Conservation (phyloP, 2,113 vertebrate genomes). For the Cynoglossus semilaevis region DNA sequence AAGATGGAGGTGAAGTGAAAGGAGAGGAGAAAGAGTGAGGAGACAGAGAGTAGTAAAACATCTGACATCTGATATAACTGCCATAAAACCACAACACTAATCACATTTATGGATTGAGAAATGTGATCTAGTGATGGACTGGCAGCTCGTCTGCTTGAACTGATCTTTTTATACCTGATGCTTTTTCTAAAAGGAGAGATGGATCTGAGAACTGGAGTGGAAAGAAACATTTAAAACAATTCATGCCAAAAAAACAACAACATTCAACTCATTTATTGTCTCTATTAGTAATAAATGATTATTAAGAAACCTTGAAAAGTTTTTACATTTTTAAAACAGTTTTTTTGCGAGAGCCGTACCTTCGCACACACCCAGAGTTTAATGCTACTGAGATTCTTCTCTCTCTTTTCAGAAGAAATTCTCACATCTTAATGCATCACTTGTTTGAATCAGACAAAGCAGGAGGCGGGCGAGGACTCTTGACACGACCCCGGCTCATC, state of each 20-base stretch:
- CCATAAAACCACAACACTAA: not conserved
- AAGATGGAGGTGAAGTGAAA: too few relatives aligned
- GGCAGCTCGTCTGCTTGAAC: slow-evolving; percentile 7
- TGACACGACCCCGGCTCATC: slow-evolving; percentile 31
- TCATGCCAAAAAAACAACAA: too few relatives aligned
- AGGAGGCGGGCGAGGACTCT: slow-evolving; percentile 25
- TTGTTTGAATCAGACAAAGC: slow-evolving; percentile 38
- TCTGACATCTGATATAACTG: slow-evolving; percentile 1
- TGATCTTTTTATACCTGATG: slow-evolving; percentile 7
- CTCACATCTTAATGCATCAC: slow-evolving; percentile 24
- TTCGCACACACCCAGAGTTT: slow-evolving; percentile 9
- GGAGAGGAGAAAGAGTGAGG: too few relatives aligned
- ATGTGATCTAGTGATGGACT: slow-evolving; percentile 11
- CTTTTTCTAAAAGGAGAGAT: slow-evolving; percentile 16
- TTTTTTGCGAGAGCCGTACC: too few relatives aligned
- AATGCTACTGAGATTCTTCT: slow-evolving; percentile 18
- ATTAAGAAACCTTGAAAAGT: too few relatives aligned
- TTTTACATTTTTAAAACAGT: too few relatives aligned
- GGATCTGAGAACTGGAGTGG: slow-evolving; percentile 1
- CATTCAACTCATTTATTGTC: too few relatives aligned
- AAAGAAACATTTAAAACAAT: too few relatives aligned
- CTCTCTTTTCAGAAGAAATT: slow-evolving; percentile 20
- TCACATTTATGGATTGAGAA: slow-evolving; percentile 2
- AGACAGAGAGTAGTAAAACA: not conserved
- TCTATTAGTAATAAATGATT: too few relatives aligned